Base-by-base conservation (phyloP, 2,797 vertebrate species). In the Sylvilagus floridanus region DNA sequence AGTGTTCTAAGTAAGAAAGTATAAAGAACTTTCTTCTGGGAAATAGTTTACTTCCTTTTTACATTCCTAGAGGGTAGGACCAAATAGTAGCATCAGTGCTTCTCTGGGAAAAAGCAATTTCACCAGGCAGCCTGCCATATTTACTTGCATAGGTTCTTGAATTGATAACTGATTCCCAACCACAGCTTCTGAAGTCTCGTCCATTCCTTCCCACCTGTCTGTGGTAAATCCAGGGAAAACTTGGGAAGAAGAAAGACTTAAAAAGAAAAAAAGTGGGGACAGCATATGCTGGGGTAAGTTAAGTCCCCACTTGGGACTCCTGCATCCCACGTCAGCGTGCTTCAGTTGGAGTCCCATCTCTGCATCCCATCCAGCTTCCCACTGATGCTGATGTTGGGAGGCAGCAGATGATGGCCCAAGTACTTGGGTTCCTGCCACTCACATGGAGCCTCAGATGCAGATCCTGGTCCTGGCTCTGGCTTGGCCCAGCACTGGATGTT, bases 91-190 rank as follows among this genome's bases (percentile, higher is more conserved):
- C 62, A 10, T 22, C 21, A 63, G 35, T 16, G 16, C 75, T 32
- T 71, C 73, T 69, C 90, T 75, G 87, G 28, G 77, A 47, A 26
- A 71, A 47, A 8, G 8, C 24, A 12, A 8, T 47, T 16, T 75
- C 65, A 26, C 63, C 32, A 2, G 0, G 0, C 35, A 24, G 6
- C 7, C 8, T 5, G 22, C n/a, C 7, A 1, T 10, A 14, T 17
- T 52, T 68, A 47, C 21, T 71, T 13, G 13, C 2, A 13, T n/a
- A 73, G 47, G 3, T 19, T 32, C 84, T 68, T 28, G 24, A 7
- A 24, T 19, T 14, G 16, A 6, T 13, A n/a, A 7, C 16, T 3
- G 52, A 42, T 4, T 78, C 28, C 22, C 37, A 12, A 10, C 3
- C 22, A 42, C n/a, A 19, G 2, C 7, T 54, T 19, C 63, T n/a